Percentiles rank a stretch among this genome's conserved stretches.
phyloP scores from a whole-genome alignment of 2,113 vertebrate species.

The Uria aalge region DNA sequence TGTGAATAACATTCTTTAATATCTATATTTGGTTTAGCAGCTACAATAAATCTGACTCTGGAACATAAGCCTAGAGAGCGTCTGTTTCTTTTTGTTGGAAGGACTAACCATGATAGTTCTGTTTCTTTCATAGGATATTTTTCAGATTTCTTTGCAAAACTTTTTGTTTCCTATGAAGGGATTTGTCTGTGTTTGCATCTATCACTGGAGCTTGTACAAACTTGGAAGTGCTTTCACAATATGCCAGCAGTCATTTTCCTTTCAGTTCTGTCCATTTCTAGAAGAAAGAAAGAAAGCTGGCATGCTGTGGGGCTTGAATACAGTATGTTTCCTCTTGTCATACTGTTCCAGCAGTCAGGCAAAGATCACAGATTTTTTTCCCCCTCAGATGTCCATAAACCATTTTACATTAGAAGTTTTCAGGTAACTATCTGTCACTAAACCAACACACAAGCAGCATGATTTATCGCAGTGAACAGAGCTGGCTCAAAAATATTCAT shows the following conservation, averaged over 20 bases:
- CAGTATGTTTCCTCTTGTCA: slow-evolving; percentile 56
- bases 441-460: background rate
- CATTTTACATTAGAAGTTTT: slow-evolving; percentile 49
- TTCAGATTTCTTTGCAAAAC: slow-evolving; percentile 43
- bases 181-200: slow-evolving; percentile 63
- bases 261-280: slow-evolving; percentile 66
- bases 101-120: background rate
- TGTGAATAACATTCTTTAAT: slow-evolving; percentile 13
- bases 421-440: slow-evolving; percentile 57
- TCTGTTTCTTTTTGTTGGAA: slow-evolving; percentile 55
- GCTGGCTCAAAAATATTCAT: slow-evolving; percentile 37
- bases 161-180: slow-evolving; percentile 32
- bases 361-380: slow-evolving; percentile 30
- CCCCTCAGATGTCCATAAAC: slow-evolving; percentile 39
- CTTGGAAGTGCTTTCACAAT: slow-evolving; percentile 50
- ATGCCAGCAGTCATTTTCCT: slow-evolving; percentile 61
- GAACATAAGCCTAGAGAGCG: background rate
- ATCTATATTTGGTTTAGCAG: slow-evolving; percentile 36
- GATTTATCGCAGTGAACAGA: slow-evolving; percentile 19
- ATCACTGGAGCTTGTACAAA: slow-evolving; percentile 46
- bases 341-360: slow-evolving; percentile 54
- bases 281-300: slow-evolving; percentile 59
- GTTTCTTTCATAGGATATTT: slow-evolving; percentile 31
- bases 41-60: slow-evolving; percentile 31
- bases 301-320: slow-evolving; percentile 3